Percentiles rank a stretch among this genome's conserved stretches.
phyloP scores from a whole-genome alignment of 2,113 vertebrate species.

The Mugil cephalus region DNA sequence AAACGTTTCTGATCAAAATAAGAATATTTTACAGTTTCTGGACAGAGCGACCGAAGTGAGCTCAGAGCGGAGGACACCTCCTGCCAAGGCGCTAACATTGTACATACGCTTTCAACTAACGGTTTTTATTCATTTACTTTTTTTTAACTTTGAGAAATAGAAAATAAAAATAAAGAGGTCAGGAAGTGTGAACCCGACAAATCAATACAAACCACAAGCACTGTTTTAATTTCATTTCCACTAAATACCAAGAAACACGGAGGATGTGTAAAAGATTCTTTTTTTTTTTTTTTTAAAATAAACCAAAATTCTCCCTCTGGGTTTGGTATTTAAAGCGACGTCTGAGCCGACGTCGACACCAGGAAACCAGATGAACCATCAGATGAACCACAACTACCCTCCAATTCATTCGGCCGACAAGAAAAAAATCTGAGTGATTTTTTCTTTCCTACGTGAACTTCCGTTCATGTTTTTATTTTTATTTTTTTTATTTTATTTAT shows the following conservation, averaged over 20 bases:
- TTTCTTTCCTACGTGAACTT: constrained; percentile 27
- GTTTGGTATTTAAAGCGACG: constrained; percentile 68
- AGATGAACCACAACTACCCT: constrained; percentile 75
- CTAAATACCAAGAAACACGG: constrained; percentile 74
- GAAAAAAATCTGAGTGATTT: constrained; percentile 38
- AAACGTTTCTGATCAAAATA: constrained; percentile 71
- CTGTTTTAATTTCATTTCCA: constrained; percentile 63
- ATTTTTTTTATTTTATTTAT: constrained; percentile 75
- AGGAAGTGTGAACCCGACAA: constrained; percentile 73
- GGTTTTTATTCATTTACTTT: neutral
- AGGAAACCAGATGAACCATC: constrained; percentile 56
- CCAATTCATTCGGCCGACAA: constrained; percentile 49
- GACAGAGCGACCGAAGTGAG: constrained; percentile 65
- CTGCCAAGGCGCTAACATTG: constrained; percentile 73
- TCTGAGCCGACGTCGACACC: constrained; percentile 61
- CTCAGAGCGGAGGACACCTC: constrained; percentile 66
- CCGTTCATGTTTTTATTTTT: no score
- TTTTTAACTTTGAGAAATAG: no score
- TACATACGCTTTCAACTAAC: constrained; percentile 73
- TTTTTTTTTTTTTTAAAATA: constrained; percentile 70
- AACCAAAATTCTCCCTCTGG: constrained; percentile 59
- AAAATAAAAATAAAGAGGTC: constrained; percentile 37
- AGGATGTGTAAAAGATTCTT: constrained; percentile 61
- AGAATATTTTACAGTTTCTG: constrained; percentile 78
- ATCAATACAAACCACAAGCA: constrained; percentile 79